Base-by-base conservation (phyloP, 2,113 vertebrate genomes). In the Anarrhichthys ocellatus region DNA sequence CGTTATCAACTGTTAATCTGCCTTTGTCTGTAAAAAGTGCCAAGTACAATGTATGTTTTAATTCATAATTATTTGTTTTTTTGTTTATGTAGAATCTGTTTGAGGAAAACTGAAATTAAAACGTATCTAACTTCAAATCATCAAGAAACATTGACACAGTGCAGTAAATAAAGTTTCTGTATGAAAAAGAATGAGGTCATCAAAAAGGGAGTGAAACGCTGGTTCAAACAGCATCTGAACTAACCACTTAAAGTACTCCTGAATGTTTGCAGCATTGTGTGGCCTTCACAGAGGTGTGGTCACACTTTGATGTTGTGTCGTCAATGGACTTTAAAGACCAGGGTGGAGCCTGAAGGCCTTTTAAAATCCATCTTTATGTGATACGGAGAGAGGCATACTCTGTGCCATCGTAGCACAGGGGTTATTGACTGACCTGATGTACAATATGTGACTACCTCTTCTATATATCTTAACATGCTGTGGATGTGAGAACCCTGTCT, bases 301-400 rank as follows among this genome's bases (percentile, higher is more conserved):
- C n/a, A 52, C 9, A 71, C 85, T 92, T 92, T 93, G 69, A 93
- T 91, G 78, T 87, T 62, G 7, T 17, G 24, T 85, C 88, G 76
- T 87, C 86, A 87, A 56, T 89, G 52, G 84, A 85, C 73, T 90
- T 78, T 36, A 93, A 90, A 88, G 88, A 81, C 27, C 3, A 50
- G 40, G 50, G 9, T 34, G 81, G 66, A 63, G 79, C 62, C 68
- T 50, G n/a, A 48, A 44, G 11, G 40, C 62, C 83, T 81, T 29
- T 81, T 2, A 29, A 58, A 78, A 76, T 27, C 27, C 40, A 34
- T 76, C 68, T 68, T 70, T 34, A 78, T n/a, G 29, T 34, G 48
- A 78, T 9, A 0, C 32, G 50, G 15, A n/a, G 54, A 54, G 40
- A 78, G 15, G 27, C 0, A 8, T 44, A 54, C 69, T 58, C 11